Evolutionary conservation across 2,113 vertebrate genomes (phyloP), one percentile per base, ranked within the genome.

Genomic region (Bos javanicus): DNA sequence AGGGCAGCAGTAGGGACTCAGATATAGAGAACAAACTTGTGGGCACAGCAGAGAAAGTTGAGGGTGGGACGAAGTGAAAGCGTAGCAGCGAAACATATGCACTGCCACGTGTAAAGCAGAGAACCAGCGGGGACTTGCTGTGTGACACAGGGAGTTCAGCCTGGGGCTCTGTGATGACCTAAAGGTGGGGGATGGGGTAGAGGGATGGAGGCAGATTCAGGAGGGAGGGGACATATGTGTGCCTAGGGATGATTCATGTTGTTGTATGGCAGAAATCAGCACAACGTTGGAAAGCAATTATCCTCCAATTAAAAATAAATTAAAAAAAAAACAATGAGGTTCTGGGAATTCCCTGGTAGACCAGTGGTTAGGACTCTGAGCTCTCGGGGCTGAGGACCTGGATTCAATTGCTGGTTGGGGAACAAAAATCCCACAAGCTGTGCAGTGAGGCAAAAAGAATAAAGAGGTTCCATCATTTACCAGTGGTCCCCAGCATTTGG

Each of bases 391-490:
- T 76, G 23, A 43, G 3, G 71, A 43, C 23, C 36, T 76, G 12
- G 12, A 43, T 43, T 43, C 71, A 43, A 4, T 26, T 23, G 13
- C 71, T 76, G 71, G 5, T 43, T 43, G 11, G 71, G 71, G 3
- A 76, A 26, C 36, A 25, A 43, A 76, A 36, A 25, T 76, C 71
- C 71, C 23, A 76, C 23, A 43, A 7, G 71, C 36, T 43, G 71
- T 43, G 12, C 71, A 26, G 21, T 43, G 71, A 76, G 71, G 71
- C 11, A 74, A 74, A 39, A 74, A 43, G n/a, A n/a, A n/a, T 93
- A 60, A 83, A 88, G 21, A 91, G 56, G 30, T 94, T 33, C n/a
- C 36, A 26, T n/a, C 54, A 39, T 56, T 97, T 94, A 74, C 36
- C 15, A 60, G 43, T n/a, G 19, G 23, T 26, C 36, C 21, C 36